A percentile compares a stretch with the other conserved stretches of the same genome.
Conservation (phyloP, 2,797 vertebrate genomes). For the Momotus momota region DNA sequence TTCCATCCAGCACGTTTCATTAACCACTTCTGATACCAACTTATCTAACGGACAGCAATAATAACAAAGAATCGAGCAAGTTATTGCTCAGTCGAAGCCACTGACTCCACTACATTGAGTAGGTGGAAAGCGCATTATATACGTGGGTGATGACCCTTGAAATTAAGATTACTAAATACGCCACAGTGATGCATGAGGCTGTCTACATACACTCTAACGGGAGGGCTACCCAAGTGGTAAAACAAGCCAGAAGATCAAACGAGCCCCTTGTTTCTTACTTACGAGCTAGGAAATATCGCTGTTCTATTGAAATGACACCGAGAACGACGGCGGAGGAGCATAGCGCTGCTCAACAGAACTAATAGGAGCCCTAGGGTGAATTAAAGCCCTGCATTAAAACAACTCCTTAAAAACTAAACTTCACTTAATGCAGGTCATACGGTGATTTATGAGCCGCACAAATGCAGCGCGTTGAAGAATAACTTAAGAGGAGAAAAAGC, state of each 20-base stretch:
- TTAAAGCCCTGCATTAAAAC: not conserved
- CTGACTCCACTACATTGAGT: not conserved
- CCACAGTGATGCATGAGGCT: not conserved
- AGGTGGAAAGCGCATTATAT: not conserved
- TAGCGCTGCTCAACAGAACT: not conserved
- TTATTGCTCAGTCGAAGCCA: not conserved
- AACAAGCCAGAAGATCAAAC: constrained; percentile 5
- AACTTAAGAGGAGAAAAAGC: not conserved
- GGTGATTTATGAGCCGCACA: constrained; percentile 1
- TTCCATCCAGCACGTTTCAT: not conserved
- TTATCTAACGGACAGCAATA: not conserved
- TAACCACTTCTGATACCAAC: not conserved
- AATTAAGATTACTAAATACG: constrained; percentile 68
- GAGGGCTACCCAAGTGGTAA: not conserved
- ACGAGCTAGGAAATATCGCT: not conserved
- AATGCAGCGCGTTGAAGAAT: not conserved
- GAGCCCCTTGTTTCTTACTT: not conserved
- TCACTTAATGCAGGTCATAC: not conserved
- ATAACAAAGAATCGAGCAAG: not conserved
- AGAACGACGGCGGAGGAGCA: not conserved
- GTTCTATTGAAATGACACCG: not conserved
- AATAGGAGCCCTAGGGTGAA: not conserved
- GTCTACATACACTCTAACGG: not conserved
- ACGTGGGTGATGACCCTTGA: constrained; percentile 55
- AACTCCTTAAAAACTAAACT: constrained; percentile 52